Conservation (phyloP, 2,888 invertebrate species). For the Luperina testacea region DNA sequence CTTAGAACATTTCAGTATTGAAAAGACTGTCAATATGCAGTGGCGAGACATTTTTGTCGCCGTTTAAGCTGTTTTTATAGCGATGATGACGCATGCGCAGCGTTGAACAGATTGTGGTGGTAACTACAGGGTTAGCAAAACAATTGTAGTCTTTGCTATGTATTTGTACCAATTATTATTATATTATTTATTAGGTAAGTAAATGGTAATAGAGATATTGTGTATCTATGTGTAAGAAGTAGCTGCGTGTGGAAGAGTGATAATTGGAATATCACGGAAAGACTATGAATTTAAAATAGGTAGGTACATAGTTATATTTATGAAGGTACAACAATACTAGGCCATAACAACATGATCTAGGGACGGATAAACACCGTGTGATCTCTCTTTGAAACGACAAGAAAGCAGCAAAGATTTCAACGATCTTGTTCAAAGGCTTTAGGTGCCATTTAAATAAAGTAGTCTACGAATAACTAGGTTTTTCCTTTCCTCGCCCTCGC, state of each 20-base stretch:
- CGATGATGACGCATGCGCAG: slow-evolving; percentile 62
- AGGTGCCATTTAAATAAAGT: slow-evolving; percentile 11
- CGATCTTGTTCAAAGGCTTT: slow-evolving; percentile 7
- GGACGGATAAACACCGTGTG: slow-evolving; percentile 4
- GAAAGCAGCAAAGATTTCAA: slow-evolving; percentile 8
- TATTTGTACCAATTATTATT: neutral
- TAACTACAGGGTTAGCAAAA: slow-evolving; percentile 38
- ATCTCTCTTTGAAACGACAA: slow-evolving; percentile 18
- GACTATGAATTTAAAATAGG: slow-evolving; percentile 20
- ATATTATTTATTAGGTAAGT: neutral
- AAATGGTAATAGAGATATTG: neutral
- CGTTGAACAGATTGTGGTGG: slow-evolving; percentile 40
- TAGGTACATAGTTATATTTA: slow-evolving; percentile 16
- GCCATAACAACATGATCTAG: slow-evolving; percentile 17
- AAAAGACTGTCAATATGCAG: slow-evolving; percentile 48
- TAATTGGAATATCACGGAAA: slow-evolving; percentile 52
- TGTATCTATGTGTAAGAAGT: neutral
- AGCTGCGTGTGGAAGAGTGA: slow-evolving; percentile 23
- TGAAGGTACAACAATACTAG: slow-evolving; percentile 12
- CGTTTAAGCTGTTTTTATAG: slow-evolving; percentile 60
- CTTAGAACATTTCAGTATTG: slow-evolving; percentile 29
- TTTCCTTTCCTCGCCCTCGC: slow-evolving; percentile 1
- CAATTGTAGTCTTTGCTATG: slow-evolving; percentile 7
- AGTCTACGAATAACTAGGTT: neutral
- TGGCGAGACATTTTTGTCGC: slow-evolving; percentile 48